Base-by-base conservation (phyloP, 2,888 invertebrate genomes). In the Brenthis ino region DNA sequence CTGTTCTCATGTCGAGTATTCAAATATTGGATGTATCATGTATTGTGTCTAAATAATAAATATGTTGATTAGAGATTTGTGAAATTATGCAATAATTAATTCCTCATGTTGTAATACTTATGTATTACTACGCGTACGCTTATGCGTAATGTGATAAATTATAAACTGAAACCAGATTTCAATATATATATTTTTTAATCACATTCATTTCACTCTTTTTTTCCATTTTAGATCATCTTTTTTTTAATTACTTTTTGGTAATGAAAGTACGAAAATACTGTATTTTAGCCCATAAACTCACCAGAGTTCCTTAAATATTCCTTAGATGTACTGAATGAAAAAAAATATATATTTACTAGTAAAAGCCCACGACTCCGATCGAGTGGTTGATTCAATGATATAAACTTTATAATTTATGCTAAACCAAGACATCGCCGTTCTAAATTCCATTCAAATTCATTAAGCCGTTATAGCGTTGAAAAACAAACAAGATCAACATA, bases 111-210 rank as follows among this genome's bases (percentile, higher is more conserved):
- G 58, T 72, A 74, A 69, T 81, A 81, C 79, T n/a, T n/a, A n/a
- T n/a, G n/a, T n/a, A n/a, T n/a, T n/a, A n/a, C n/a, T n/a, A n/a
- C n/a, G n/a, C n/a, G n/a, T n/a, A n/a, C n/a, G n/a, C n/a, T n/a
- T n/a, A n/a, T n/a, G 82, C 71, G 67, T 79, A 79, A 79, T 83
- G 81, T 82, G 83, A 82, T 83, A 80, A 79, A 70, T 70, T 71
- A 70, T 63, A 51, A 63, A 63, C 50, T 60, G 50, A 75, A 71
- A 74, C 64, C 65, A 72, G 69, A 72, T 74, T 68, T 68, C 65
- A 73, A 73, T 70, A 72, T 71, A 70, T 72, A 61, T 55, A 55
- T 70, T 71, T 73, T 75, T 70, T 37, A 37, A 37, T 8, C 37
- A 8, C 37, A 37, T 70, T 63, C 72, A 64, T 57, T 56, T 53